phyloP scores from a whole-genome alignment of 23 tunicate species.

The Styela clava region DNA sequence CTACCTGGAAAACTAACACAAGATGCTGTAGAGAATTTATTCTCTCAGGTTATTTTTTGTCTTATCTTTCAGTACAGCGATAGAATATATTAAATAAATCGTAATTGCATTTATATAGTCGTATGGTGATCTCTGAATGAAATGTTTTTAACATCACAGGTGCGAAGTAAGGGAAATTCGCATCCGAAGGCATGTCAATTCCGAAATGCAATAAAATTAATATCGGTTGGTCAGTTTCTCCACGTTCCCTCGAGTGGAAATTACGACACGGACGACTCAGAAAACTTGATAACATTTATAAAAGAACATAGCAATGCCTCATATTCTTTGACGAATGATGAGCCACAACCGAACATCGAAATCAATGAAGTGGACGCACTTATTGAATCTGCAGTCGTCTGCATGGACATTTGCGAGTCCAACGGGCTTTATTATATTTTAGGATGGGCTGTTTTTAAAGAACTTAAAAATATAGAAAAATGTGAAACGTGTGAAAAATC shows the following conservation, averaged over 20 bases:
- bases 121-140: too few species aligned
- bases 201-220: neutral
- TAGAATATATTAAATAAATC: too few species aligned
- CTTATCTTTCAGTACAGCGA: neutral
- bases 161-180: neutral
- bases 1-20: neutral
- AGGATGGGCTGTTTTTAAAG: conserved; percentile 7
- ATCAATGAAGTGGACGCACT: neutral
- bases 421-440: conserved; percentile 7
- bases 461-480: too few species aligned
- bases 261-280: neutral
- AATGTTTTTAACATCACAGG: too few species aligned
- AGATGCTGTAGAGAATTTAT: neutral
- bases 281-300: neutral
- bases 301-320: neutral
- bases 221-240: neutral
- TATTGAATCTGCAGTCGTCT: neutral
- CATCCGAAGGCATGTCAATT: neutral
- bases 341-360: neutral
- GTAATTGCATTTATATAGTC: too few species aligned
- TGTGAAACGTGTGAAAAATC: too few species aligned
- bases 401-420: neutral
- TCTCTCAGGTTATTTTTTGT: neutral
- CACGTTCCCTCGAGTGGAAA: neutral
- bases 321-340: too few species aligned